Evolutionary conservation across 2,113 vertebrate genomes (phyloP), one percentile per base, ranked within the genome.

Genomic region (Dunckerocampus dactyliophorus): DNA sequence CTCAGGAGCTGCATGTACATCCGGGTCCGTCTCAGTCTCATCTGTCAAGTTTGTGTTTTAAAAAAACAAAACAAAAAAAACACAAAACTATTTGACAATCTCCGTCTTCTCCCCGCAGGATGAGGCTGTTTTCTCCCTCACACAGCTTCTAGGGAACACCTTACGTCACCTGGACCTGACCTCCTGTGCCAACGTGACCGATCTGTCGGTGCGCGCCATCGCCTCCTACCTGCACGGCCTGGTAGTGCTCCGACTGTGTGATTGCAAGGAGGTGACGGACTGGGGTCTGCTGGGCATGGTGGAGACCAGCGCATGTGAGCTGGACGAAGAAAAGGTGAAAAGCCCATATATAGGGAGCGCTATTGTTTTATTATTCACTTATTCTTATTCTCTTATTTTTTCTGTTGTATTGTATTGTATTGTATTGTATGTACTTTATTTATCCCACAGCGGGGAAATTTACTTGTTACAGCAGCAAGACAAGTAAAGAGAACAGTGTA

Each of bases 211-310:
- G 75, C 84, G 81, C 4, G 87, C 90, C 8, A 90, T 94, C 17
- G 67, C 89, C 45, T 84, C 87, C 37, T 80, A 87, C 77, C 84
- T 94, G 64, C 85, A 77, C 11, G 77, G 57, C 39, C 86, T 94
- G 77, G 83, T 76, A 1, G 84, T 93, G 15, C 85, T 94, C 63
- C 83, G 87, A 17, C 86, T 95, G 3, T 90, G 88, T 48, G 91
- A 89, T 89, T 94, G 93, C 68, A 92, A 90, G 55, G 85, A 93
- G 63, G 86, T 94, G 59, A 83, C 76, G 0, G 93, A 95, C 69
- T 91, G 90, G 90, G 93, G 93, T 4, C 84, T 94, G 67, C 83
- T 93, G 59, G 93, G 92, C 1, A 80, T 91, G 55, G 73, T 70
- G 76, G 77, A 91, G 46, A 71, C 55, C 3, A 58, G 75, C 56